Conservation (phyloP, 1,140 invertebrate species). For the Cotesia chilonis region DNA sequence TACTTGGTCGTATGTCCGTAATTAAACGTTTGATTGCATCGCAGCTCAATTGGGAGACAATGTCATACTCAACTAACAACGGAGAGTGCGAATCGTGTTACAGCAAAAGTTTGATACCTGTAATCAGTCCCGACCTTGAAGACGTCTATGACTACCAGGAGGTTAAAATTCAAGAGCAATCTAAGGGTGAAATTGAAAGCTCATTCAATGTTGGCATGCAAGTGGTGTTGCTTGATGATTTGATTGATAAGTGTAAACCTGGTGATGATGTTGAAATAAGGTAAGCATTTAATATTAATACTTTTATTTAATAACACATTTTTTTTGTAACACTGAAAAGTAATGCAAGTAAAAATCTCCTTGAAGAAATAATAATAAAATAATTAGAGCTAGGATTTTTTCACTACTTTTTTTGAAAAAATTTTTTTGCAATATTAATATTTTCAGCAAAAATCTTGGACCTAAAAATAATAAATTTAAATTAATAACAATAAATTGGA, state of each 20-base stretch:
- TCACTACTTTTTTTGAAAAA: too few species aligned
- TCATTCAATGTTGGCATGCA: conserved; percentile 48
- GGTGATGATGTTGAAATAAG: conserved; percentile 87
- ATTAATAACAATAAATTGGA: conserved; percentile 3
- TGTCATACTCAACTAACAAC: conserved; percentile 46
- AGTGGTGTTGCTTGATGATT: conserved; percentile 83
- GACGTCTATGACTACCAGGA: conserved; percentile 90
- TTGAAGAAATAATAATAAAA: too few species aligned
- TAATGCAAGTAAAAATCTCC: not conserved
- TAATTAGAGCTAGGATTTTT: too few species aligned
- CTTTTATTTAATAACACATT: not conserved
- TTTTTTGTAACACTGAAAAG: not conserved
- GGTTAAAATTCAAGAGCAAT: conserved; percentile 78
- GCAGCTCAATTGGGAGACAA: conserved; percentile 61
- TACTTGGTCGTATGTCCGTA: conserved; percentile 12
- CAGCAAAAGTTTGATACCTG: conserved; percentile 54
- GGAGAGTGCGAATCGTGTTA: conserved; percentile 55
- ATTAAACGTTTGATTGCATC: conserved; percentile 14
- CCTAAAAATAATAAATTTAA: not conserved
- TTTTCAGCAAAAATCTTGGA: not conserved
- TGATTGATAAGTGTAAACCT: conserved; percentile 87
- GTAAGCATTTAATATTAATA: conserved; percentile 66
- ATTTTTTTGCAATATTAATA: not conserved
- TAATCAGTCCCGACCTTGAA: conserved; percentile 68
- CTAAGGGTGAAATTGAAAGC: conserved; percentile 43